phyloP scores from a whole-genome alignment of 1,140 invertebrate genomes.

The Lepidurus arcticus region DNA sequence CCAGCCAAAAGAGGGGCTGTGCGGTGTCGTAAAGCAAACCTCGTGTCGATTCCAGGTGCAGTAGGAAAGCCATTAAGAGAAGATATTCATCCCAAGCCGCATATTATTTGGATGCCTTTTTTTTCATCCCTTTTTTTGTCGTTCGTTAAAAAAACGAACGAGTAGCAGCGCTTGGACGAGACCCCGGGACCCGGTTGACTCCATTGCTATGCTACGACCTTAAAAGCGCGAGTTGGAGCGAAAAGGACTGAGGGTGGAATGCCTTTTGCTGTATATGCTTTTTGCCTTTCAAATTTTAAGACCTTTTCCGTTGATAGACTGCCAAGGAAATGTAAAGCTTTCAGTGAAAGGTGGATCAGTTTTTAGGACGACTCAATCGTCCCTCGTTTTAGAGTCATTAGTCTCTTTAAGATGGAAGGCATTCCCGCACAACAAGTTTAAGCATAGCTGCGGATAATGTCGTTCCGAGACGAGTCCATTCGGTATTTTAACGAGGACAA shows the following conservation, averaged over 20 bases:
- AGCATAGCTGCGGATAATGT: neutral
- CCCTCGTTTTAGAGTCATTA: neutral
- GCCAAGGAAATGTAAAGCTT: neutral
- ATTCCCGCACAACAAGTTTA: neutral
- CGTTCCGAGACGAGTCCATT: no score
- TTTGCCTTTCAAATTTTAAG: conserved; percentile 15
- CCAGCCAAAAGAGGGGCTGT: neutral
- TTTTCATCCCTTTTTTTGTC: neutral
- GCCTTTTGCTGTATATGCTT: neutral
- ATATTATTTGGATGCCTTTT: neutral
- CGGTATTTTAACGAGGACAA: no score
- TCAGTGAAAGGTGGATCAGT: neutral
- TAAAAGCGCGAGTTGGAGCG: neutral
- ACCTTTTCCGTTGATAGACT: neutral
- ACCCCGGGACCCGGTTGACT: neutral
- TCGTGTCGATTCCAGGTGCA: conserved; percentile 3
- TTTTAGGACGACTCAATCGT: neutral
- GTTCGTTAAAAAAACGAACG: neutral
- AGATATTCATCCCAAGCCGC: neutral
- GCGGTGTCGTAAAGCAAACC: neutral
- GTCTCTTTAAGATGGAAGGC: neutral
- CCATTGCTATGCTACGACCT: neutral
- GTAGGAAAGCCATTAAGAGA: neutral
- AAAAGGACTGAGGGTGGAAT: neutral
- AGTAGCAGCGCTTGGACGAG: neutral